Base-by-base conservation (phyloP, 30 jellyfish, hydroid and myxozoan species). In the Phacellophora camtschatica region DNA sequence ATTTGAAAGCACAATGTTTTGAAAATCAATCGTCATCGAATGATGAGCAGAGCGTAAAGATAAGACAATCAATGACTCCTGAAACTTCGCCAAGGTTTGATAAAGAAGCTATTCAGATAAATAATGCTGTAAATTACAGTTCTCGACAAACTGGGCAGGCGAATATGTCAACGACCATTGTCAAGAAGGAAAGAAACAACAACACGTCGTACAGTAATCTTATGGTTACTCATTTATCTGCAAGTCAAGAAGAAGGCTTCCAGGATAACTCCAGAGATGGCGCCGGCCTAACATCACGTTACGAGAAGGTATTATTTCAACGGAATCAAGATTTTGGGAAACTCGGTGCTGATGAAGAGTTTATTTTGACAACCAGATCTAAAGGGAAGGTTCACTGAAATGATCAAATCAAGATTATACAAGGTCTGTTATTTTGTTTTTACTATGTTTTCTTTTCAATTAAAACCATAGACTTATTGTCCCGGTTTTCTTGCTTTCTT, bases 311-410 rank as follows among this genome's bases (percentile, higher is more conserved):
- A 29, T 33, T 80, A 18, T 80, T 64, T 2, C 91, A 80, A 51
- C 51, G 80, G 59, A 77, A 51, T 53, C 90, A 77, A 48, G 90
- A 77, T 39, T 77, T 25, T 23, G 61, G 84, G 13, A 66, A 71
- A 45, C 39, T 80, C 15, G 55, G 70, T 1, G 36, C 51, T 29
- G 84, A 80, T 41, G 91, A 80, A 13, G 91, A 80, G 3, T 80
- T 58, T 30, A 41, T 66, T 29, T 46, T 80, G 36, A 66, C 65
- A 20, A 80, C 50, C 70, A 42, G 91, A 49, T 56, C 81, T n/a
- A 80, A 80, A 53, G 91, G 91, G 74, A 80, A 80, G 51, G 91
- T 80, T 20, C 91, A 80, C 28, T 80, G 20, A 46, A 46, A 57
- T 42, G 8, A 7, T 7, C n/a, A 18, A 51, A 9, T 7, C 23